Evolutionary conservation across 2,888 invertebrate species (phyloP).

Genomic region (Eupithecia abbreviata): DNA sequence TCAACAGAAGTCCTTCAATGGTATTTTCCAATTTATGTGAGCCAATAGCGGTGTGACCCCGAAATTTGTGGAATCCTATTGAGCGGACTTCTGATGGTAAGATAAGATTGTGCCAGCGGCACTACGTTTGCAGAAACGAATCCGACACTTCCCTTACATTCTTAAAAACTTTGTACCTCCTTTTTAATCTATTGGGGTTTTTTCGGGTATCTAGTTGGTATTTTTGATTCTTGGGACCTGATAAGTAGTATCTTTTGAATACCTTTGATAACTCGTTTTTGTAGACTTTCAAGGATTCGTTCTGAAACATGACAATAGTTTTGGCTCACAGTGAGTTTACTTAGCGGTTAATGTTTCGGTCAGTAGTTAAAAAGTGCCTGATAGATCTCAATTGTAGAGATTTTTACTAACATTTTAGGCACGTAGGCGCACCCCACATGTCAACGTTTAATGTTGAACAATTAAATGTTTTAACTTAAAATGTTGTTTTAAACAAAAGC

Average conservation of each 20-base stretch:
- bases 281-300: slow-evolving; percentile 29
- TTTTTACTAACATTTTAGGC: slow-evolving; percentile 45
- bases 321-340: slow-evolving; percentile 39
- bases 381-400: slow-evolving; percentile 41
- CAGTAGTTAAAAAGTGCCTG: slow-evolving; percentile 46
- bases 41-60: neutral
- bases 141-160: slow-evolving; percentile 23
- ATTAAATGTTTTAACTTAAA: slow-evolving; percentile 70
- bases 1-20: neutral
- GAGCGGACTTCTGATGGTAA: neutral
- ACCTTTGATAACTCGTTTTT: slow-evolving; percentile 7
- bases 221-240: slow-evolving; percentile 15
- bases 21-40: neutral
- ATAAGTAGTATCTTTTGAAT: slow-evolving; percentile 8
- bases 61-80: neutral
- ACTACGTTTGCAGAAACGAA: slow-evolving; percentile 34
- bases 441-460: slow-evolving; percentile 62
- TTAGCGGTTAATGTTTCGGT: slow-evolving; percentile 38
- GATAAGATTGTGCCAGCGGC: slow-evolving; percentile 30
- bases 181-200: neutral
- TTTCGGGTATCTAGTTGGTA: slow-evolving; percentile 4
- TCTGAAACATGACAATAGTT: slow-evolving; percentile 46
- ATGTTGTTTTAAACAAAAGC: slow-evolving; percentile 80
- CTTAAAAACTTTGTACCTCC: neutral
- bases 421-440: slow-evolving; percentile 58